These are phyloP conservation scores for Drosophila cardini DNA, from an alignment of 1,140 invertebrate genomes.

Conservation along the genomic window DNA sequence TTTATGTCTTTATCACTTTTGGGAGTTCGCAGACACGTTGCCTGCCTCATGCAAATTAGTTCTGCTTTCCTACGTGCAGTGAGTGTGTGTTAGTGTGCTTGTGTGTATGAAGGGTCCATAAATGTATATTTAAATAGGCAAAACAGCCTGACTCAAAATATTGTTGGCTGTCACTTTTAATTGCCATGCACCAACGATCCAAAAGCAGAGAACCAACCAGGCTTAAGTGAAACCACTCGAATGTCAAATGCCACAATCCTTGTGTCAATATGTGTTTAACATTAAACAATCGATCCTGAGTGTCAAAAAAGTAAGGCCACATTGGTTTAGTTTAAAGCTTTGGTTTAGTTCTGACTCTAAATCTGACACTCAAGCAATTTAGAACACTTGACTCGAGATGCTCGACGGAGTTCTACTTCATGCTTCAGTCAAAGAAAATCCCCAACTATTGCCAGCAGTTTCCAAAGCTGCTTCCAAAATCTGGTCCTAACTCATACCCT, in stretches of 20 bases:
- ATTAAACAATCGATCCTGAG: conserved; percentile 26
- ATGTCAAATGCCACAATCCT: conserved; percentile 45
- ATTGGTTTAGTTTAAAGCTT: conserved; percentile 24
- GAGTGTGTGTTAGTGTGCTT: conserved; percentile 4
- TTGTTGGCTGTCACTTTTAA: conserved; percentile 51
- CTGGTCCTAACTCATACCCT: conserved; percentile 24
- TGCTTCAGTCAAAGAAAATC: neutral
- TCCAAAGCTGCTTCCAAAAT: conserved; percentile 9
- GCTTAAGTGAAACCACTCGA: conserved; percentile 26
- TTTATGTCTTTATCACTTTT: conserved; percentile 55
- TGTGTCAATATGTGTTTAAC: conserved; percentile 31
- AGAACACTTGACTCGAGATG: conserved; percentile 9
- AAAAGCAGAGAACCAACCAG: conserved; percentile 18
- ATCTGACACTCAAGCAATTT: conserved; percentile 35
- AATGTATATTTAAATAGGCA: conserved; percentile 43
- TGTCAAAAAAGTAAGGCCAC: conserved; percentile 16
- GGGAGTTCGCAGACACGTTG: conserved; percentile 45
- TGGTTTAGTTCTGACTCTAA: neutral
- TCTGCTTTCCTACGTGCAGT: neutral
- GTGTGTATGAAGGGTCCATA: conserved; percentile 11
- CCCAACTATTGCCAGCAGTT: conserved; percentile 41
- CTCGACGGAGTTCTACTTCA: no score
- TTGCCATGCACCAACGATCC: conserved; percentile 36
- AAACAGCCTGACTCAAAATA: conserved; percentile 20
- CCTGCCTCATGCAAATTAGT: conserved; percentile 44